Evolutionary conservation across 2,888 invertebrate genomes (phyloP), one percentile per base, ranked within the genome.

Genomic region (Ectobius pallidus): DNA sequence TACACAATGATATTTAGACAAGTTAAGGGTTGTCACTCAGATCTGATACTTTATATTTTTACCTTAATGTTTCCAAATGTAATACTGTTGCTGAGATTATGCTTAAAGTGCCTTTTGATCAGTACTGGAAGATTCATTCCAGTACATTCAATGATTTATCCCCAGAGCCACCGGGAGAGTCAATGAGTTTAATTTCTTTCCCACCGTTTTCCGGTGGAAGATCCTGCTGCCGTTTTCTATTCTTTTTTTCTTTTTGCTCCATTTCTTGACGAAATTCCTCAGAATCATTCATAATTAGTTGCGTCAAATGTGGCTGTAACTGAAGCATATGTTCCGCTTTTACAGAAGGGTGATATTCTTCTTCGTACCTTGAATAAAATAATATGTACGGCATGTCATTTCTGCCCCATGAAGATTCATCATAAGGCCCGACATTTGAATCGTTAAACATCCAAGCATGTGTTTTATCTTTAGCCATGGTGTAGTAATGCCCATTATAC

Each of bases 401-500:
- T 2, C 90, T 89, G 76, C 87, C 87, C 7, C 92, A 84, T 30
- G 84, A 84, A 77, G 89, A 88, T 61, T 92, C 84, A 87, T 86
- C 30, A 39, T 75, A 74, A n/a, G 46, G 16, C 3, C 16, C 46
- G 2, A 95, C 93, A n/a, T 86, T 84, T 74, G 89, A 90, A 78
- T 95, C 95, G 80, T 95, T 94, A 80, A 93, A 94, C 79, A 91
- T 92, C 95, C 95, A 95, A 70, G 84, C 84, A 42, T 87, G 84
- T 71, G 85, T 85, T 20, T 82, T 83, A 79, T 92, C 92, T 44
- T 89, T 87, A 0, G 92, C 94, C 73, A 93, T 90, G 0, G 94
- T 94, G 81, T 93, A 94, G 81, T 96, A 96, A 81, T 96, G 96
- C 0, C 95, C 96, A 0, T 92, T 92, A 80, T 95, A 93, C 76